These are phyloP conservation scores for Ophioderma brevispina DNA, from an alignment of 35 echinoderm and acorn worm genomes.

Conservation along the genomic window DNA sequence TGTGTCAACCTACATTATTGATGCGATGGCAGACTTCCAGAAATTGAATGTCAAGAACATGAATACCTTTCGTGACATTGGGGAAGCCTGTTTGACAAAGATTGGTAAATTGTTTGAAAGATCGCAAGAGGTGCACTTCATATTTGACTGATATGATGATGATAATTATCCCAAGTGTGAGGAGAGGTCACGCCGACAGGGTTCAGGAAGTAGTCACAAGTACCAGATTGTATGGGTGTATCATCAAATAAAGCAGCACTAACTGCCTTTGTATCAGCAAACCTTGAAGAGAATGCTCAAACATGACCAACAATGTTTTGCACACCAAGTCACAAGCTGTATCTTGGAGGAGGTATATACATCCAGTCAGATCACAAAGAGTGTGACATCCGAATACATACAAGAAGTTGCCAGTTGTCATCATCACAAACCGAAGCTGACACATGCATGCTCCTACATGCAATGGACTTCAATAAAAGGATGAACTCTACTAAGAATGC, in stretches of 20 bases:
- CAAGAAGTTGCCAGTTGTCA: not conserved
- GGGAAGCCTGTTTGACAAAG: not conserved
- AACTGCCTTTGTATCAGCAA: not conserved
- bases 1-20: not conserved
- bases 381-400: not conserved
- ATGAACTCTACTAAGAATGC: too few relatives aligned
- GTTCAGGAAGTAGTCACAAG: not conserved
- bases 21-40: not conserved
- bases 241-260: not conserved
- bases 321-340: not conserved
- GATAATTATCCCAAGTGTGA: not conserved
- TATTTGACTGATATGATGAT: conserved; percentile 17
- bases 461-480: not conserved
- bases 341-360: not conserved
- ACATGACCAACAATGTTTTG: not conserved
- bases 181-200: not conserved
- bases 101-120: not conserved
- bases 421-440: not conserved
- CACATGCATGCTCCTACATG: too few relatives aligned
- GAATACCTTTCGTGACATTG: not conserved
- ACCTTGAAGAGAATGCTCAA: not conserved
- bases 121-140: not conserved
- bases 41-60: not conserved
- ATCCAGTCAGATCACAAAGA: not conserved
- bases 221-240: conserved; percentile 15